A percentile compares a stretch with the other conserved stretches of the same genome.
These are phyloP conservation scores for Bombus soroeensis DNA, from an alignment of 1,140 invertebrate genomes.

Conservation along the genomic window DNA sequence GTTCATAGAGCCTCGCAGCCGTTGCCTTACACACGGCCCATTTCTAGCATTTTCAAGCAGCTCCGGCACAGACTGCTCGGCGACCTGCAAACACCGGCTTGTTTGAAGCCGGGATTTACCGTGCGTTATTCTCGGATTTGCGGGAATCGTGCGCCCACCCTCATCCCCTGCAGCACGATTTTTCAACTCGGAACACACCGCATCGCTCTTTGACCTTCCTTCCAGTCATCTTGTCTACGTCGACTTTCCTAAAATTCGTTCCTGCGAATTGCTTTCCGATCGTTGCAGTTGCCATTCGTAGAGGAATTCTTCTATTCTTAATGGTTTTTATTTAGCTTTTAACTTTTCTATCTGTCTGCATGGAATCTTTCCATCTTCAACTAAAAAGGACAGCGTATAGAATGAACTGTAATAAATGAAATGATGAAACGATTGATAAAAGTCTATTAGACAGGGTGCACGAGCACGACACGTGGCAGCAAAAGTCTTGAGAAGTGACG, in stretches of 20 bases:
- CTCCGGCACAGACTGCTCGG: slow-evolving; percentile 46
- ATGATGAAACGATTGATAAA: neutral
- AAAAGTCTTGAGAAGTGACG: slow-evolving; percentile 40
- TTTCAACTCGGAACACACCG: neutral
- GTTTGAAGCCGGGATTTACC: slow-evolving; percentile 69
- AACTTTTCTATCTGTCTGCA: no score
- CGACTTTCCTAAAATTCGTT: slow-evolving; percentile 25
- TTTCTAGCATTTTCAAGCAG: slow-evolving; percentile 67
- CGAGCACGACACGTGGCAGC: slow-evolving; percentile 22
- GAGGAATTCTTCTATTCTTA: neutral
- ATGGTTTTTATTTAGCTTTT: no score
- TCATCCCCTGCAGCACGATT: slow-evolving; percentile 9
- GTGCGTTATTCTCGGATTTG: slow-evolving; percentile 65
- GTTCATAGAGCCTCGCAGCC: slow-evolving; percentile 51
- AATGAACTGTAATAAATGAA: neutral
- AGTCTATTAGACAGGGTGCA: slow-evolving; percentile 36
- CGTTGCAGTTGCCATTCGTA: neutral
- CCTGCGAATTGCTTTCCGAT: neutral
- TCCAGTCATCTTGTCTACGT: neutral
- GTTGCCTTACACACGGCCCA: slow-evolving; percentile 59
- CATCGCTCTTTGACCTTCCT: neutral
- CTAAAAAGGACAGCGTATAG: neutral
- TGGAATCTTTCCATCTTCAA: neutral
- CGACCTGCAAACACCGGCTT: slow-evolving; percentile 66
- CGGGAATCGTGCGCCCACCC: slow-evolving; percentile 22